A percentile compares a stretch with the other conserved stretches of the same genome.
Evolutionary conservation across 2,888 invertebrate genomes (phyloP).

Genomic region (Eueremaeus valkanovi): DNA sequence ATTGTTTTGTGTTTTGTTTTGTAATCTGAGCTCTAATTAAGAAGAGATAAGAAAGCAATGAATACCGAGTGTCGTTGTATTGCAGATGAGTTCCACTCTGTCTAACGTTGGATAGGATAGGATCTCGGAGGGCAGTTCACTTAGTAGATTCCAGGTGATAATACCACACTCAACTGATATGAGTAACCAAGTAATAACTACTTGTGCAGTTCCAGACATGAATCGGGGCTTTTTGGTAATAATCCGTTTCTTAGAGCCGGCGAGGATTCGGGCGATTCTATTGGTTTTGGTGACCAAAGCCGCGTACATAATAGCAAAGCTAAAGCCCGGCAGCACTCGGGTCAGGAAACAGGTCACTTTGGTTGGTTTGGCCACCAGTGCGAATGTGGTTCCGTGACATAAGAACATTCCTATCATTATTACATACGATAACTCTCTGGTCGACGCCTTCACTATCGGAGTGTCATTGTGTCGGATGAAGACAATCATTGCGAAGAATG

Average conservation of each 20-base stretch:
- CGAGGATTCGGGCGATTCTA: slow-evolving; percentile 90
- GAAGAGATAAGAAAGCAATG: not conserved
- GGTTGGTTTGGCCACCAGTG: slow-evolving; percentile 70
- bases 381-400: slow-evolving; percentile 89
- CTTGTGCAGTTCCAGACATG: slow-evolving; percentile 84
- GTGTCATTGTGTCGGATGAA: slow-evolving; percentile 85
- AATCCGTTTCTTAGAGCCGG: slow-evolving; percentile 92
- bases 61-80: slow-evolving; percentile 59
- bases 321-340: slow-evolving; percentile 86
- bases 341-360: slow-evolving; percentile 81
- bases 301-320: slow-evolving; percentile 95
- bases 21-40: not conserved
- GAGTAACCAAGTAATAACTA: slow-evolving; percentile 75
- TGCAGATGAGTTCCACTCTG: slow-evolving; percentile 62
- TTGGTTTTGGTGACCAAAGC: slow-evolving; percentile 96
- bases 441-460: slow-evolving; percentile 94
- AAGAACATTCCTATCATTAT: slow-evolving; percentile 73
- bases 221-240: slow-evolving; percentile 81
- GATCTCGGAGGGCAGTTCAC: slow-evolving; percentile 61
- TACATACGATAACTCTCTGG: slow-evolving; percentile 69
- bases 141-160: slow-evolving; percentile 60
- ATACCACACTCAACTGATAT: slow-evolving; percentile 80
- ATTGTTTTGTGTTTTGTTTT: not conserved
- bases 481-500: slow-evolving; percentile 69
- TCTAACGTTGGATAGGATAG: slow-evolving; percentile 56